Evolutionary conservation across 92 coral and sea anemone species (phyloP).

Genomic region (Porites rus): DNA sequence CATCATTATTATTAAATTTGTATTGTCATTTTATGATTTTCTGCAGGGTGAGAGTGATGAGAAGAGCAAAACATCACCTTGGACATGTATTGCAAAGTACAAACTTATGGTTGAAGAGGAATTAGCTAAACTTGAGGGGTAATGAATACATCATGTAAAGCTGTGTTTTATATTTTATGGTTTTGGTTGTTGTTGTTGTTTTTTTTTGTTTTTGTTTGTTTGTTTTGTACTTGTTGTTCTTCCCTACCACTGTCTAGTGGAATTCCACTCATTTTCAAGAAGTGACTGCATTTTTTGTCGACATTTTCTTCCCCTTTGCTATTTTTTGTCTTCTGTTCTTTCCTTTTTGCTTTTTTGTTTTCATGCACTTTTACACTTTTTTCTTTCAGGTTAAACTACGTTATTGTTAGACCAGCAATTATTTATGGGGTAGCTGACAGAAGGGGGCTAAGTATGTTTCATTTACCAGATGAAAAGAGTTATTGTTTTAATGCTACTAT

Average conservation of each 20-base stretch:
- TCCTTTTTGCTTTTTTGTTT: too few relatives aligned
- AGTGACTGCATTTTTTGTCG: not conserved
- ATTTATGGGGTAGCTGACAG: slow-evolving; percentile 91
- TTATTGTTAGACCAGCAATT: slow-evolving; percentile 90
- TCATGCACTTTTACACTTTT: not conserved
- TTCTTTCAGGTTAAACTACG: slow-evolving; percentile 79
- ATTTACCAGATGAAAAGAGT: too few relatives aligned
- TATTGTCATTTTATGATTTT: not conserved
- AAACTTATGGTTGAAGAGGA: slow-evolving; percentile 91
- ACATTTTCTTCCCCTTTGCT: not conserved
- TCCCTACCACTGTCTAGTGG: too few relatives aligned
- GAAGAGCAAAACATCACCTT: slow-evolving; percentile 82
- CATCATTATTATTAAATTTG: not conserved
- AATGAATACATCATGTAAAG: not conserved
- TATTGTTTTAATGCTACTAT: too few relatives aligned
- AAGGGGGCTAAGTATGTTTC: slow-evolving; percentile 86
- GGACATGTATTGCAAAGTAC: slow-evolving; percentile 93
- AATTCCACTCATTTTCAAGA: too few relatives aligned
- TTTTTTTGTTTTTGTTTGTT: not conserved
- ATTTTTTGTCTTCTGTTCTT: too few relatives aligned
- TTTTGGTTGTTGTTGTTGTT: not conserved
- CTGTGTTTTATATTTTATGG: not conserved
- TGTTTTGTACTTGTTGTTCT: too few relatives aligned
- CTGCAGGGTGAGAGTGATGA: slow-evolving; percentile 89
- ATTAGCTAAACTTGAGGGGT: slow-evolving; percentile 88